Conservation (phyloP, 2,113 vertebrate species). For the Nansenia antarctica region DNA sequence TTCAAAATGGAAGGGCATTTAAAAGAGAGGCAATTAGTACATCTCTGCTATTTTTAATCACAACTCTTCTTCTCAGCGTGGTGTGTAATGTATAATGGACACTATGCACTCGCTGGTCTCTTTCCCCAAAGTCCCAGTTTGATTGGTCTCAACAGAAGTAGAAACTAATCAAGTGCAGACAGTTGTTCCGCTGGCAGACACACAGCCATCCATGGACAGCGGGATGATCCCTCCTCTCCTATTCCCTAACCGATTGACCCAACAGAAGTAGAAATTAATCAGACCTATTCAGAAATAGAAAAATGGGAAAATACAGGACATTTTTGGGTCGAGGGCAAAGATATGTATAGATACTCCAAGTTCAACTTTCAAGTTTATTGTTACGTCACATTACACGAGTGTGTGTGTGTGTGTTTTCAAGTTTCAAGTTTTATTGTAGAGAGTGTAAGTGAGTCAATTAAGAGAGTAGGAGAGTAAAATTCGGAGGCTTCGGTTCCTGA, state of each 20-base stretch:
- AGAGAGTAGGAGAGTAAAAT: no score
- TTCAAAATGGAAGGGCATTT: background rate
- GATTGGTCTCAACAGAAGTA: background rate
- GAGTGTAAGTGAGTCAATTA: no score
- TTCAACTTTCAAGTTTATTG: no score
- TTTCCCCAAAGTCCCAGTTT: background rate
- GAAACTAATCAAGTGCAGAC: background rate
- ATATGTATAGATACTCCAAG: background rate
- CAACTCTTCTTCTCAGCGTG: no score
- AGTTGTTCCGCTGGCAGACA: background rate
- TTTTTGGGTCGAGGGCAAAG: background rate
- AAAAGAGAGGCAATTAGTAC: background rate
- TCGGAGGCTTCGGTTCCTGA: no score
- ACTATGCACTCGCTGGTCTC: background rate
- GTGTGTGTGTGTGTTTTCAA: no score
- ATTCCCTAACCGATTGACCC: constrained; percentile 9
- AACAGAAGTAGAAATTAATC: constrained; percentile 21
- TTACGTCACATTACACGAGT: no score
- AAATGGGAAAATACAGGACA: constrained; percentile 4
- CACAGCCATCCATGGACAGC: background rate
- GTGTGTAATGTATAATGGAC: no score
- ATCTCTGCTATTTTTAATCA: constrained; percentile 5
- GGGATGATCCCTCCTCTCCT: background rate
- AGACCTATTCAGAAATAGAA: constrained; percentile 12
- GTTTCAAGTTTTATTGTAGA: no score